phyloP scores from a whole-genome alignment of 2,888 invertebrate species.

The Eristalinus sepulchralis region DNA sequence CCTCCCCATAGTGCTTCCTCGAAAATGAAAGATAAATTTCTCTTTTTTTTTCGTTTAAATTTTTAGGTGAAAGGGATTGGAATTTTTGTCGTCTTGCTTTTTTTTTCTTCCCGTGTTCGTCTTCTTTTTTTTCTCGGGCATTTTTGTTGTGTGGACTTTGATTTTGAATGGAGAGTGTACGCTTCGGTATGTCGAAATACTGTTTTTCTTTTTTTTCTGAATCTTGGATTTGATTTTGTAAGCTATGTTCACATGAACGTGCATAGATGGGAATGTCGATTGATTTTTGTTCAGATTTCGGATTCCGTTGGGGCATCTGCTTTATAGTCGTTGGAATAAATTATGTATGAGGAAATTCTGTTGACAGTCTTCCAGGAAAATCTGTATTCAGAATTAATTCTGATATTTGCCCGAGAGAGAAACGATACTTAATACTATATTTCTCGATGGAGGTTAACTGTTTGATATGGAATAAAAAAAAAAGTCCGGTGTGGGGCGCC shows the following conservation, averaged over 20 bases:
- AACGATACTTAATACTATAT: too few species aligned
- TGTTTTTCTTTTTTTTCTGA: constrained; percentile 16
- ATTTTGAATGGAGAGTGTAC: neutral
- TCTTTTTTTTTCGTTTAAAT: constrained; percentile 33
- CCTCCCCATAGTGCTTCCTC: neutral
- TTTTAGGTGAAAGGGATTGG: constrained; percentile 60
- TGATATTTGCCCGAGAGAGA: too few species aligned
- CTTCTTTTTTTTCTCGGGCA: neutral
- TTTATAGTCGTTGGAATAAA: too few species aligned
- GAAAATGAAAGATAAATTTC: constrained; percentile 20
- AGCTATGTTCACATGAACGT: neutral
- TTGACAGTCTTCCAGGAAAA: too few species aligned
- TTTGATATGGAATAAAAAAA: too few species aligned
- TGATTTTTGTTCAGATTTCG: neutral
- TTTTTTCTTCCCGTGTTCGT: neutral
- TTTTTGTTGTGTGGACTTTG: constrained; percentile 6
- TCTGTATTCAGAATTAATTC: too few species aligned
- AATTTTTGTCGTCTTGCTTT: constrained; percentile 19
- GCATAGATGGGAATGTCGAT: neutral
- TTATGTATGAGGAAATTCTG: too few species aligned
- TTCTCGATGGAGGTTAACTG: too few species aligned
- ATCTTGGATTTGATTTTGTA: constrained; percentile 41
- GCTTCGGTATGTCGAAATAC: neutral
- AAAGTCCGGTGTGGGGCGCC: constrained; percentile 2
- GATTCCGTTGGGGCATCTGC: neutral